These are phyloP conservation scores for Trochalopteron elliotii DNA, from an alignment of 2,113 vertebrate species.

Conservation along the genomic window DNA sequence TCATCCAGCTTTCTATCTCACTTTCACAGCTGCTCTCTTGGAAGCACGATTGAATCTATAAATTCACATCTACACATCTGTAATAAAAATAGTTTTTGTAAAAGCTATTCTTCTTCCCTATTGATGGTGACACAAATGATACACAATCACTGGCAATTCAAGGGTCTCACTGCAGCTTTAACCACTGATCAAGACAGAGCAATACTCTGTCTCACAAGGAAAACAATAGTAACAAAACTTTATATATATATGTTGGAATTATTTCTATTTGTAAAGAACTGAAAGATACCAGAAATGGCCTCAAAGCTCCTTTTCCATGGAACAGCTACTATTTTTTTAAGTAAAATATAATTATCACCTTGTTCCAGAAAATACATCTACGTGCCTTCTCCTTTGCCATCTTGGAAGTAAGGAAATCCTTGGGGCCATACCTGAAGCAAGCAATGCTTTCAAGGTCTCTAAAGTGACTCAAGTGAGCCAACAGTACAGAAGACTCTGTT, in stretches of 20 bases:
- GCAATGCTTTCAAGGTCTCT: not conserved
- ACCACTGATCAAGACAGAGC: not conserved
- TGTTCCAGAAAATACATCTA: not conserved
- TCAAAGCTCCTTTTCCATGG: not conserved
- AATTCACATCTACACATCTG: slow-evolving; percentile 47
- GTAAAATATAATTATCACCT: not conserved
- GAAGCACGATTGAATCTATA: slow-evolving; percentile 37
- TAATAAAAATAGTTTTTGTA: slow-evolving; percentile 28
- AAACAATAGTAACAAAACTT: not conserved
- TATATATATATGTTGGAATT: not conserved
- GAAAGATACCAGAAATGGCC: not conserved
- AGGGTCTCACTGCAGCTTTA: not conserved
- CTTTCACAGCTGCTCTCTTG: slow-evolving; percentile 55
- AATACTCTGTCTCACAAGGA: not conserved
- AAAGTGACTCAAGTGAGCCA: accelerated
- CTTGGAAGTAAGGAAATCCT: not conserved
- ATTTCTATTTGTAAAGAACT: not conserved
- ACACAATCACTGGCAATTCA: not conserved
- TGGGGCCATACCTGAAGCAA: not conserved
- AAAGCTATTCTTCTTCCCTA: slow-evolving; percentile 18
- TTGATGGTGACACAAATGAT: not conserved
- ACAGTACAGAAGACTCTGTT: not conserved
- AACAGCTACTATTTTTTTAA: not conserved
- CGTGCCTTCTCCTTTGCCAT: not conserved
- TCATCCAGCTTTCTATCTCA: slow-evolving; percentile 57